A percentile compares a stretch with the other conserved stretches of the same genome.
Evolutionary conservation across 2,888 invertebrate genomes (phyloP).

Genomic region (Heliconius ethilla): DNA sequence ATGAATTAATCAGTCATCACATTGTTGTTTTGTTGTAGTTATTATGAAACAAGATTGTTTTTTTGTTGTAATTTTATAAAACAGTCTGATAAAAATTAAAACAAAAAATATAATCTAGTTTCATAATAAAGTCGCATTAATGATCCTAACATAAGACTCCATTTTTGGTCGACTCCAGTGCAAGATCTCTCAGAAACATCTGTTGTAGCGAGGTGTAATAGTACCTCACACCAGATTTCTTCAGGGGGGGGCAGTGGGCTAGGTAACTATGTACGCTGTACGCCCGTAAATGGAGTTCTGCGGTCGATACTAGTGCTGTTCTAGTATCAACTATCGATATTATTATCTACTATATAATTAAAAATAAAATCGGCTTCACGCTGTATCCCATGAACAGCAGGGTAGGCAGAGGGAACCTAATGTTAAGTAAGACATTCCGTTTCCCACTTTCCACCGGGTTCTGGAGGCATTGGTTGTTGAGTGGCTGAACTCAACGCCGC

Average conservation of each 20-base stretch:
- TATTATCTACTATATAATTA: background rate
- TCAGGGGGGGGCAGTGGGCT: slow-evolving; percentile 46
- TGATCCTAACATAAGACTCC: slow-evolving; percentile 14
- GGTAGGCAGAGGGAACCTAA: too few relatives aligned
- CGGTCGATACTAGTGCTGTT: slow-evolving; percentile 66
- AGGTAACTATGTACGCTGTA: slow-evolving; percentile 51
- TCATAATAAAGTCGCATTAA: slow-evolving; percentile 9
- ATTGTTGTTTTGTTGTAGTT: too few relatives aligned
- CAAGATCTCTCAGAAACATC: slow-evolving; percentile 31
- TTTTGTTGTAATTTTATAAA: too few relatives aligned
- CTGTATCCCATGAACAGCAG: too few relatives aligned
- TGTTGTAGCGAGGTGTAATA: slow-evolving; percentile 48
- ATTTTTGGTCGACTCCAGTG: slow-evolving; percentile 22
- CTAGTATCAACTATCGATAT: slow-evolving; percentile 52
- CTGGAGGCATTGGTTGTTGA: too few relatives aligned
- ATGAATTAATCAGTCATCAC: too few relatives aligned
- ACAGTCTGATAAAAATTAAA: too few relatives aligned
- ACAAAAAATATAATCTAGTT: background rate
- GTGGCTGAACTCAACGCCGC: too few relatives aligned
- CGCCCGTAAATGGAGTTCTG: slow-evolving; percentile 60
- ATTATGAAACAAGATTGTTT: too few relatives aligned
- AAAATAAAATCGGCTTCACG: too few relatives aligned
- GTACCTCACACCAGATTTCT: slow-evolving; percentile 50
- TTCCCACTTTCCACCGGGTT: too few relatives aligned
- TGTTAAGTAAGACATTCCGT: too few relatives aligned